Conservation (phyloP, 2,888 invertebrate genomes). For the Melanargia galathea region DNA sequence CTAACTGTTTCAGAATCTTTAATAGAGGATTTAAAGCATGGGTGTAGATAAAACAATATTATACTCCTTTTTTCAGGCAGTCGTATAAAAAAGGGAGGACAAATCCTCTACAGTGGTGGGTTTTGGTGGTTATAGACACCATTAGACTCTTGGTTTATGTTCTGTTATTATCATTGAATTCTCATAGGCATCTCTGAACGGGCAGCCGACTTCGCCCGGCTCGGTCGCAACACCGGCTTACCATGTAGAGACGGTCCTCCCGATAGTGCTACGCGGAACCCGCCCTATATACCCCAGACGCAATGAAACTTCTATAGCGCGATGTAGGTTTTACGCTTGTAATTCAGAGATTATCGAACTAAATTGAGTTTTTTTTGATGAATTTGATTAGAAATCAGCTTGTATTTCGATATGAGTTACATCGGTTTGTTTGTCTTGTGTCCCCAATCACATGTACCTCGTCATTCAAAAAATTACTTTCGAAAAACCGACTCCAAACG, state of each 20-base stretch:
- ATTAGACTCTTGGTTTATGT: not conserved
- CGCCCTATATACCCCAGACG: not conserved
- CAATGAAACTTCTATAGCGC: slow-evolving; percentile 7
- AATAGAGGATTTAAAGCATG: too few species aligned
- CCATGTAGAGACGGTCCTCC: slow-evolving; percentile 18
- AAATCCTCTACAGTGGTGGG: slow-evolving; percentile 11
- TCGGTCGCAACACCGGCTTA: slow-evolving; percentile 10
- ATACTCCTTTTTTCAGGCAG: too few species aligned
- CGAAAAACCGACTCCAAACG: too few species aligned
- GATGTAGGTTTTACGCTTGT: slow-evolving; percentile 6
- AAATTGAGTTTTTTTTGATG: not conserved
- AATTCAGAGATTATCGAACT: not conserved
- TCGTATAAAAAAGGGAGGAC: not conserved
- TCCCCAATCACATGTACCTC: too few species aligned
- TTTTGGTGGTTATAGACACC: slow-evolving; percentile 10
- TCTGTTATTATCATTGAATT: not conserved
- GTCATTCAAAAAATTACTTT: too few species aligned
- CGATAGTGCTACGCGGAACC: not conserved
- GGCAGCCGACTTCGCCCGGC: slow-evolving; percentile 1
- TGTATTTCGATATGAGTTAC: too few species aligned
- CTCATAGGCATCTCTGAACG: not conserved
- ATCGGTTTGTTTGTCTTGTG: too few species aligned
- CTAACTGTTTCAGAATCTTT: too few species aligned
- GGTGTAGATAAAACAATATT: too few species aligned
- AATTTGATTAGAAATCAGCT: too few species aligned